These are phyloP conservation scores for Onychomys leucogaster DNA, from an alignment of 2,797 vertebrate genomes.

Conservation along the genomic window DNA sequence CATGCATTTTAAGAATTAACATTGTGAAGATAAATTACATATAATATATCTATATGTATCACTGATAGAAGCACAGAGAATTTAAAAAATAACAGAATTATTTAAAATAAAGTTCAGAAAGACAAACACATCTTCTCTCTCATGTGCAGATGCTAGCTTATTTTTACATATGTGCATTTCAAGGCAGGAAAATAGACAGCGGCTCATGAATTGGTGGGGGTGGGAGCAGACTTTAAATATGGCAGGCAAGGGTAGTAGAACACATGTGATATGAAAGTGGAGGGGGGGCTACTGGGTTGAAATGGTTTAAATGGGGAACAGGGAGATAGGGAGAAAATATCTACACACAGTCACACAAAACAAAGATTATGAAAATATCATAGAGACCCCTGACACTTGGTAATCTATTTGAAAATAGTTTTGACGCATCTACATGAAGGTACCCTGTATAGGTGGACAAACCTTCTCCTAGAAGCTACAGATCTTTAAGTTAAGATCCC, in stretches of 20 bases:
- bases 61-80: no score
- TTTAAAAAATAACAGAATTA: no score
- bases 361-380: background rate
- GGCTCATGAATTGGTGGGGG: background rate
- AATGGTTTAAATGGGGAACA: background rate
- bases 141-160: background rate
- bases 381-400: background rate
- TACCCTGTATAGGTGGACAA: background rate
- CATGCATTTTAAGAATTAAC: no score
- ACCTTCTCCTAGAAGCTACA: background rate
- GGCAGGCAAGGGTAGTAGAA: background rate
- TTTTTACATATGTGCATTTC: background rate
- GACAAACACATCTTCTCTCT: background rate
- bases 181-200: background rate
- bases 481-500: background rate
- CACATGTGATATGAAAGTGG: background rate
- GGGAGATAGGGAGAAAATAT: background rate
- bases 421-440: background rate
- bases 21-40: no score
- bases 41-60: no score
- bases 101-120: background rate
- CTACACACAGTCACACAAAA: background rate
- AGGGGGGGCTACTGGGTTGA: background rate
- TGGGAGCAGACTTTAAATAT: background rate
- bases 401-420: background rate